A percentile compares a stretch with the other conserved stretches of the same genome.
phyloP scores from a whole-genome alignment of 2,113 vertebrate genomes.

The Malaclemys terrapin region DNA sequence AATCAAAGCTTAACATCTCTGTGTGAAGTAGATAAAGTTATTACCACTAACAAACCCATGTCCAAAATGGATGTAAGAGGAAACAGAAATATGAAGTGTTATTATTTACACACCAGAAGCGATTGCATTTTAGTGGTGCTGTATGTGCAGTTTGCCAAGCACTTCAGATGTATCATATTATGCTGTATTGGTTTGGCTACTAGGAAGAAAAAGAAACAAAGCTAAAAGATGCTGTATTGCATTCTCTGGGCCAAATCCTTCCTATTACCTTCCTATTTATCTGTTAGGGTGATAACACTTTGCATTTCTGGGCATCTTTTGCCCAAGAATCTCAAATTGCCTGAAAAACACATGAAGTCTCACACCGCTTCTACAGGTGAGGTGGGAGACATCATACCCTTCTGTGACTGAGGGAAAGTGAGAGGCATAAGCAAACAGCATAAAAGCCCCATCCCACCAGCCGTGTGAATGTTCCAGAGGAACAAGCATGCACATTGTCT shows the following conservation, averaged over 20 bases:
- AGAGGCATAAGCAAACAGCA: background rate
- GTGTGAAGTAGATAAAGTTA: accelerated
- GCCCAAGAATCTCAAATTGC: background rate
- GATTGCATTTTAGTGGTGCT: background rate
- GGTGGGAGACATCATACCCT: background rate
- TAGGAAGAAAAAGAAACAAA: background rate
- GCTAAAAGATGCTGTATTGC: background rate
- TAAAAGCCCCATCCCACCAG: background rate
- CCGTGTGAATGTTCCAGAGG: conserved; percentile 50
- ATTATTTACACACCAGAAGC: background rate
- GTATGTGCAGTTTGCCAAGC: background rate
- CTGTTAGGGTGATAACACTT: background rate
- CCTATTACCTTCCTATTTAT: background rate
- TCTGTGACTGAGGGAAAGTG: background rate
- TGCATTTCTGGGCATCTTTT: background rate
- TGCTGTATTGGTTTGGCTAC: background rate
- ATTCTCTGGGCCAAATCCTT: background rate
- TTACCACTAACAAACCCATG: background rate
- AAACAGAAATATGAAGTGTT: background rate
- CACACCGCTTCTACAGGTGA: background rate
- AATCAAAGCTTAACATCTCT: background rate
- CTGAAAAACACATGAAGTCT: background rate
- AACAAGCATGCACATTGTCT: background rate
- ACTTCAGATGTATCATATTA: background rate
- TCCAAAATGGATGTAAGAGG: background rate